Percentiles rank a stretch among this genome's conserved stretches.
Conservation (phyloP, 2,888 invertebrate genomes). For the Choristoneura rosaceana region DNA sequence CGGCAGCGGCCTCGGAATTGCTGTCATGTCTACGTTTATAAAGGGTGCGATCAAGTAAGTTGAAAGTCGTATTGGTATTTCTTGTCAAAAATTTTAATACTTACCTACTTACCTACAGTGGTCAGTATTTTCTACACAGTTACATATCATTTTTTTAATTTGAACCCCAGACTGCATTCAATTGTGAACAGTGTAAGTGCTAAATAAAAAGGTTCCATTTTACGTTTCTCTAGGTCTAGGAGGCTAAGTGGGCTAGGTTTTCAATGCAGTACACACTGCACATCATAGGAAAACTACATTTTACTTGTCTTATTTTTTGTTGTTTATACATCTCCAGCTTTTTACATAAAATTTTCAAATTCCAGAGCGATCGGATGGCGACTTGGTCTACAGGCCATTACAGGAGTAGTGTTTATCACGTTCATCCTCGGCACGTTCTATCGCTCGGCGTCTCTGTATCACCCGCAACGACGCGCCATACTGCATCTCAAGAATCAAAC, state of each 20-base stretch:
- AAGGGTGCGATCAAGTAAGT: conserved; percentile 91
- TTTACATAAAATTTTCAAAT: conserved; percentile 44
- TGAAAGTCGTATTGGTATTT: conserved; percentile 44
- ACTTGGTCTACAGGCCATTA: conserved; percentile 93
- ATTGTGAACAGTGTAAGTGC: too few relatives aligned
- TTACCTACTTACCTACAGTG: too few relatives aligned
- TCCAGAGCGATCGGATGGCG: conserved; percentile 92
- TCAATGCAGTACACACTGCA: too few relatives aligned
- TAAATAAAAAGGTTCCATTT: too few relatives aligned
- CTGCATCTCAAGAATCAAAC: conserved; percentile 94
- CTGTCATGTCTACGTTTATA: conserved; percentile 93
- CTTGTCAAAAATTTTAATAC: neutral
- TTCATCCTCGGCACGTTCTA: conserved; percentile 95
- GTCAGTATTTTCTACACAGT: too few relatives aligned
- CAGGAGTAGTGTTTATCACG: conserved; percentile 92
- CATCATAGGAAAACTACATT: too few relatives aligned
- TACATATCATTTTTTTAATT: too few relatives aligned
- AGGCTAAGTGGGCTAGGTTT: too few relatives aligned
- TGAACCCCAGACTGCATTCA: too few relatives aligned
- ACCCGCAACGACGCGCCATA: conserved; percentile 94
- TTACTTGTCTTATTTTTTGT: neutral
- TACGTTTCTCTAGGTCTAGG: too few relatives aligned
- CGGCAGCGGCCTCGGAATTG: conserved; percentile 93
- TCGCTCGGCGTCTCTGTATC: conserved; percentile 94
- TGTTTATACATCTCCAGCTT: neutral